A percentile compares a stretch with the other conserved stretches of the same genome.
These are phyloP conservation scores for Sakesphorus luctuosus DNA, from an alignment of 2,113 vertebrate species.

Conservation along the genomic window DNA sequence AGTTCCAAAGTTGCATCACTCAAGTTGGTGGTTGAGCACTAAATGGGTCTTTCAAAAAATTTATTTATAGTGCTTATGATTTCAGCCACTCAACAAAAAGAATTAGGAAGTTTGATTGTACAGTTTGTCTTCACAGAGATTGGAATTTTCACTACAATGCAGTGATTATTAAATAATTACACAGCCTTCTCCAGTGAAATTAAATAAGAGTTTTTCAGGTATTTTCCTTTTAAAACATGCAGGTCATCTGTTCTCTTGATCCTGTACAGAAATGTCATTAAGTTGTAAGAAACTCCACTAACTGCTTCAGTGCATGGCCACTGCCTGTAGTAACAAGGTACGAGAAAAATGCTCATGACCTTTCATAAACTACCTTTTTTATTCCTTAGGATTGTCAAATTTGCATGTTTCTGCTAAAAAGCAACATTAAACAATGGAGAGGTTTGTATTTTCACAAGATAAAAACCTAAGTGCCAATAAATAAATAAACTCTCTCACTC, in stretches of 20 bases:
- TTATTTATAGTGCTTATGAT: neutral
- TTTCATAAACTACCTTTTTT: neutral
- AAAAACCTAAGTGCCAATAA: neutral
- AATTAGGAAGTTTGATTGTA: neutral
- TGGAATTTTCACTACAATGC: neutral
- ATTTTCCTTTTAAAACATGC: neutral
- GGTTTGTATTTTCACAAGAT: neutral
- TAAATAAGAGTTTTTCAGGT: neutral
- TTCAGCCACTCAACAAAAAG: neutral
- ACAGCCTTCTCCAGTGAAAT: neutral
- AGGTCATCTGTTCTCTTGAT: neutral
- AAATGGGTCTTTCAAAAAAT: constrained; percentile 30
- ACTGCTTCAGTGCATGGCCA: neutral
- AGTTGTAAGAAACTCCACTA: neutral
- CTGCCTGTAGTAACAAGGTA: neutral
- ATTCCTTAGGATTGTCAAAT: neutral
- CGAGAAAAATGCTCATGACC: neutral
- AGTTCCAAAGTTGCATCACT: constrained; percentile 14
- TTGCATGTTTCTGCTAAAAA: neutral
- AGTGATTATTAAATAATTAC: neutral
- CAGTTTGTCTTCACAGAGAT: neutral
- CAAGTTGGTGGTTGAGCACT: neutral
- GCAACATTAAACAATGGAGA: neutral
- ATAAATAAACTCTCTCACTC: neutral
- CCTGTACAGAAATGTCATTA: neutral